Base-by-base conservation (phyloP, 2,113 vertebrate genomes). In the Brienomyrus longianalis region DNA sequence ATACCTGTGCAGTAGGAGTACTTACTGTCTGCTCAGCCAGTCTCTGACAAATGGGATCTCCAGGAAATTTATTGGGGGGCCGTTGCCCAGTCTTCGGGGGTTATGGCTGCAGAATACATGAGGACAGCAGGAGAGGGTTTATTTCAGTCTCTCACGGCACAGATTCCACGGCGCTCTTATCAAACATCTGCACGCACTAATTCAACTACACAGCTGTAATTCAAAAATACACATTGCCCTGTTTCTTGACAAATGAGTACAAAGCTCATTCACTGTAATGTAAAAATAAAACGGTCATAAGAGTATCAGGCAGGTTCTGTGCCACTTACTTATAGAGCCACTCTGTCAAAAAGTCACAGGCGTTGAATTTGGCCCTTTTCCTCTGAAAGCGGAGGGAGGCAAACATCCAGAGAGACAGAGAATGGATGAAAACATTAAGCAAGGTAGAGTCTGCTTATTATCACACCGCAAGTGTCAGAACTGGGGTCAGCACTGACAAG, bases 251-350 rank as follows among this genome's bases (percentile, higher is more conserved):
- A 35, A 21, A 56, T 84, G 31, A 80, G 10, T 52, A 56, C 10
- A 27, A 83, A 54, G 48, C 70, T 43, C 31, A 89, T 5, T 77
- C 47, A 3, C 3, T 13, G 52, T 50, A 23, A 51, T 19, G 74
- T 21, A 54, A 51, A 89, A 89, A 51, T 70, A 89, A 89, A 52
- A 83, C 0, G 56, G 10, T 6, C 47, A 27, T n/a, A 51, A 77
- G 48, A n/a, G 62, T 21, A 87, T 89, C 10, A 56, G 17, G 11
- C 17, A 23, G n/a, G 45, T 88, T 43, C 35, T n/a, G 80, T 3
- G 48, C 43, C 90, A 95, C 96, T 98, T 96, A 99, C 98, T 99
- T 99, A 96, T 98, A 99, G 35, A 99, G 93, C 97, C 97, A 99
- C 92, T 97, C 96, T 0, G 96, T 96, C 21, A 99, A 94, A 92